These are phyloP conservation scores for Diceros bicornis DNA, from an alignment of 2,797 vertebrate genomes.

Conservation along the genomic window DNA sequence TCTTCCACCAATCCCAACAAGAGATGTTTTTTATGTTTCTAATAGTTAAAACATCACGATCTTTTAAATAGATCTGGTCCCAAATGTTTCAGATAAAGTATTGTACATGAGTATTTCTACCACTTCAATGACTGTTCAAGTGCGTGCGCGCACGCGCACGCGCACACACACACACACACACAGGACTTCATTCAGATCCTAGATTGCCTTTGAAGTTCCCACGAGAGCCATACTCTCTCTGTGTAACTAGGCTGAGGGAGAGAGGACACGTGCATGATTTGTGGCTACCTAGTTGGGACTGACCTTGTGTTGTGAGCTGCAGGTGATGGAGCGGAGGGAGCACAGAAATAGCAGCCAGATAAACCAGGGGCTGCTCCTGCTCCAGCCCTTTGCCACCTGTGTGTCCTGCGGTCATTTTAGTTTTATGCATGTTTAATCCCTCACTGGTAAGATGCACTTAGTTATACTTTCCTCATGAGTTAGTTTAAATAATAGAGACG, in stretches of 20 bases:
- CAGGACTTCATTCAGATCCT: not conserved
- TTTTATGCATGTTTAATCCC: not conserved
- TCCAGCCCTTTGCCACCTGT: rapidly evolving
- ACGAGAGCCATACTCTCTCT: not conserved
- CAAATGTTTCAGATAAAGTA: not conserved
- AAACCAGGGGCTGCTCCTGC: rapidly evolving
- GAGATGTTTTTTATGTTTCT: not conserved
- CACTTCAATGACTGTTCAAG: not conserved
- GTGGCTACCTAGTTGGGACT: rapidly evolving
- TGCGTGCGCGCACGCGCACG: too few relatives aligned
- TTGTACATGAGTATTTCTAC: rapidly evolving
- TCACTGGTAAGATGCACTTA: not conserved
- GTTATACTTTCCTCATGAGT: not conserved
- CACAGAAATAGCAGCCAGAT: rapidly evolving
- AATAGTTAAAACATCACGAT: not conserved
- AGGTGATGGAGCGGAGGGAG: not conserved
- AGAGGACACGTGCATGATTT: rapidly evolving
- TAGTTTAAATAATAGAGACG: not conserved
- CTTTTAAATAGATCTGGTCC: not conserved
- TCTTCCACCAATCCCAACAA: not conserved
- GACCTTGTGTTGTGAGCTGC: not conserved
- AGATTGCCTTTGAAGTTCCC: not conserved
- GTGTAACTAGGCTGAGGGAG: not conserved
- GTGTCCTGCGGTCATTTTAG: not conserved
- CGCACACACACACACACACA: too few relatives aligned